Percentiles rank a stretch among this genome's conserved stretches.
Conservation (phyloP, 2,113 vertebrate genomes). For the Physeter macrocephalus region DNA sequence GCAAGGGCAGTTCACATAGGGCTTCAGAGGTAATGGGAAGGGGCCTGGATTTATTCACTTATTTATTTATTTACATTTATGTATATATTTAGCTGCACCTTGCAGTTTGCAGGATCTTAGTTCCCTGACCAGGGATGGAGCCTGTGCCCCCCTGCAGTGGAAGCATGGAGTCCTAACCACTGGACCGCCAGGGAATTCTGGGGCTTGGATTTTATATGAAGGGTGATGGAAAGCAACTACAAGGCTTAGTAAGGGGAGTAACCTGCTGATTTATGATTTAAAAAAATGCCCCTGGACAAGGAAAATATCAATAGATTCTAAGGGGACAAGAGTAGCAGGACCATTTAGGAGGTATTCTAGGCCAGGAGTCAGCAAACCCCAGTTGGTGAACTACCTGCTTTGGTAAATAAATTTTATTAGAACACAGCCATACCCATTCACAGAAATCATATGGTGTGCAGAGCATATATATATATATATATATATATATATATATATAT, state of each 20-base stretch:
- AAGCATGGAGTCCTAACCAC: neutral
- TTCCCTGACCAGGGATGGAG: neutral
- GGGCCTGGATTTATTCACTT: too few species aligned
- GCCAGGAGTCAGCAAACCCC: neutral
- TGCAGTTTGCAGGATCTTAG: neutral
- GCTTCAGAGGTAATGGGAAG: rapidly evolving
- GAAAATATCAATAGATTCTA: neutral
- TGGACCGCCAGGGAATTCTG: neutral
- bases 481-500: neutral
- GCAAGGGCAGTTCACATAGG: neutral
- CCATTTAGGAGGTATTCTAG: neutral
- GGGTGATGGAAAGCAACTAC: neutral
- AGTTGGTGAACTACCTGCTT: neutral
- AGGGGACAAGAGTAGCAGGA: neutral
- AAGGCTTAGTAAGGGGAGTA: neutral
- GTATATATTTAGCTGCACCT: neutral
- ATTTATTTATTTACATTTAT: too few species aligned
- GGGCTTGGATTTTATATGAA: neutral
- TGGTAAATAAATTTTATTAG: neutral
- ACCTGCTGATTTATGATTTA: neutral
- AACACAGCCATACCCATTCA: neutral
- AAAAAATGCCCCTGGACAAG: neutral
- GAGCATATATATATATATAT: too few species aligned
- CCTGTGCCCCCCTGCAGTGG: neutral
- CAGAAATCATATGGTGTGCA: neutral